These are phyloP conservation scores for Thalpophila matura DNA, from an alignment of 2,888 invertebrate genomes.

Conservation along the genomic window DNA sequence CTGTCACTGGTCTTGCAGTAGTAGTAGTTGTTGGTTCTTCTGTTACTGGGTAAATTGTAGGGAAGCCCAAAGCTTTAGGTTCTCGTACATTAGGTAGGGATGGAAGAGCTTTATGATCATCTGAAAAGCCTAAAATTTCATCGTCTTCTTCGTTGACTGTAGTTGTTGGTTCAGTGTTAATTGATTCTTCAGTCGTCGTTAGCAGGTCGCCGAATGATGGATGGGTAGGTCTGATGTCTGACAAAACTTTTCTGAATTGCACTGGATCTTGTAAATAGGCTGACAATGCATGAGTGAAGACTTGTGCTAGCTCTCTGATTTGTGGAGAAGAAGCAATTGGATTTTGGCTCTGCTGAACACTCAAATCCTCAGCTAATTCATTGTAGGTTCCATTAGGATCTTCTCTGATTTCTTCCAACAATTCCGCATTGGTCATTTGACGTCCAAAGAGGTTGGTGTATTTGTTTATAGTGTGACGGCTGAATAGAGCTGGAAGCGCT, in stretches of 20 bases:
- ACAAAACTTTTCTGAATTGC: constrained; percentile 94
- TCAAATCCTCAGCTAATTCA: constrained; percentile 89
- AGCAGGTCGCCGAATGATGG: constrained; percentile 90
- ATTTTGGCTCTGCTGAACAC: constrained; percentile 92
- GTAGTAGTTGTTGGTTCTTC: constrained; percentile 77
- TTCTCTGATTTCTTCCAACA: constrained; percentile 82
- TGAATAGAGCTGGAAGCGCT: constrained; percentile 92
- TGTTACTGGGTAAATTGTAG: constrained; percentile 70
- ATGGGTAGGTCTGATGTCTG: constrained; percentile 95
- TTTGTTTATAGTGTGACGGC: constrained; percentile 92
- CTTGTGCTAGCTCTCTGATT: constrained; percentile 95
- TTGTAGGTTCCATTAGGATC: constrained; percentile 85
- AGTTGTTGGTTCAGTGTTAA: constrained; percentile 90
- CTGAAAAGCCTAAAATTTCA: constrained; percentile 95
- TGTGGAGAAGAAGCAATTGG: constrained; percentile 92
- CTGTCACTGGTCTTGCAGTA: constrained; percentile 64
- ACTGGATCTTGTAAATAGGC: constrained; percentile 96
- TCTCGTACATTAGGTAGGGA: constrained; percentile 75
- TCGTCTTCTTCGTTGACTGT: constrained; percentile 93
- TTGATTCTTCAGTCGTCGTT: constrained; percentile 78
- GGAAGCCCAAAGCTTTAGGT: constrained; percentile 84
- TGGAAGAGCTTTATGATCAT: constrained; percentile 86
- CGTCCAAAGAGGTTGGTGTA: constrained; percentile 88
- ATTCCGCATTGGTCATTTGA: constrained; percentile 76
- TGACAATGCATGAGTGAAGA: constrained; percentile 95